These are phyloP conservation scores for Thymallus thymallus DNA, from an alignment of 2,113 vertebrate genomes.

Conservation along the genomic window DNA sequence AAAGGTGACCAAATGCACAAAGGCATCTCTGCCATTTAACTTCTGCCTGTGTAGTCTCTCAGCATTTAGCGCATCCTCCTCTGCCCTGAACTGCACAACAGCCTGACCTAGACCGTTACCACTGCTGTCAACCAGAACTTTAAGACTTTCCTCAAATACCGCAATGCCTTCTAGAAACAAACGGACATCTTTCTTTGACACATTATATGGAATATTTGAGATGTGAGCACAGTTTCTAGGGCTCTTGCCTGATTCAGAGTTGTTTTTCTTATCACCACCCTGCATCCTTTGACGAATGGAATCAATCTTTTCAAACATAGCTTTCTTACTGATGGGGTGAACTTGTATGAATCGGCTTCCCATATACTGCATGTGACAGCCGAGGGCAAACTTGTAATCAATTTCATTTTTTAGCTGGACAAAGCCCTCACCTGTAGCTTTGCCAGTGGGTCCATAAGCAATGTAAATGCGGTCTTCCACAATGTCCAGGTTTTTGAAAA, in stretches of 20 bases:
- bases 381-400: constrained; percentile 90
- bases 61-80: constrained; percentile 93
- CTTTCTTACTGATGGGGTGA: constrained; percentile 93
- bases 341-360: constrained; percentile 97
- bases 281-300: constrained; percentile 88
- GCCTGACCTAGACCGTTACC: constrained; percentile 96
- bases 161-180: constrained; percentile 92
- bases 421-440: constrained; percentile 96
- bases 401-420: constrained; percentile 92
- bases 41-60: constrained; percentile 96
- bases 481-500: constrained; percentile 94
- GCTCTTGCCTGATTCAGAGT: constrained; percentile 75
- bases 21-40: constrained; percentile 93
- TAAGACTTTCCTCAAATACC: constrained; percentile 88
- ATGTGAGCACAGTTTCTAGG: constrained; percentile 89
- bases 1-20: constrained; percentile 87
- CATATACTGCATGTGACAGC: constrained; percentile 98
- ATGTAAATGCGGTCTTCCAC: constrained; percentile 97
- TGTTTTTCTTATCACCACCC: constrained; percentile 83
- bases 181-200: constrained; percentile 91
- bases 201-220: constrained; percentile 95
- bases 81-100: constrained; percentile 89
- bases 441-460: constrained; percentile 92
- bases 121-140: constrained; percentile 88
- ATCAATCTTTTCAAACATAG: constrained; percentile 97